These are phyloP conservation scores for Balaeniceps rex DNA, from an alignment of 2,113 vertebrate genomes.

Conservation along the genomic window DNA sequence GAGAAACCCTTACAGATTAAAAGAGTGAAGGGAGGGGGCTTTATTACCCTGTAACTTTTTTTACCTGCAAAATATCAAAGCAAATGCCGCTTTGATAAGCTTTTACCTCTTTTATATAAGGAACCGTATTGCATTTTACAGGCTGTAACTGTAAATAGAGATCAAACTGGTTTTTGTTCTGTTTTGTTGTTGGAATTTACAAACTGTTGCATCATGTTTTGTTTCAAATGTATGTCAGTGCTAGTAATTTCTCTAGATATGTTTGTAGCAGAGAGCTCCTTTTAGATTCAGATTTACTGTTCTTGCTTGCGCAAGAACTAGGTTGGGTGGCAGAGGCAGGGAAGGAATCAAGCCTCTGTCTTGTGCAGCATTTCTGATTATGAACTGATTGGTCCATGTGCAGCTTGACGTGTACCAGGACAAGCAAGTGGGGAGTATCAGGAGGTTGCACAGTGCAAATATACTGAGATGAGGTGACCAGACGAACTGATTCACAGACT, in stretches of 20 bases:
- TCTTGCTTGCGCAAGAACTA: background rate
- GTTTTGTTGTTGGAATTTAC: background rate
- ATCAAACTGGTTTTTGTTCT: background rate
- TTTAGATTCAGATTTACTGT: background rate
- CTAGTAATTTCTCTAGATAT: background rate
- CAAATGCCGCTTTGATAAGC: background rate
- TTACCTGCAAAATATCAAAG: background rate
- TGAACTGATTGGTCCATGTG: background rate
- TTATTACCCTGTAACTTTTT: background rate
- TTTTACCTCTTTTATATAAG: background rate
- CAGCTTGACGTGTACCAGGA: background rate
- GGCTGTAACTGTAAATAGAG: background rate
- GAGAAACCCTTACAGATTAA: background rate
- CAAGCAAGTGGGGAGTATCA: rapidly evolving
- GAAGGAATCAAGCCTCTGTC: background rate
- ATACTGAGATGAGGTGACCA: background rate
- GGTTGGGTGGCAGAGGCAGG: background rate
- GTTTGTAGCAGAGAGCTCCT: background rate
- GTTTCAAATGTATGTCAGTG: background rate
- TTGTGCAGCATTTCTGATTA: background rate
- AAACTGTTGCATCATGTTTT: background rate
- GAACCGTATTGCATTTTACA: background rate
- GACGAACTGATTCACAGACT: background rate
- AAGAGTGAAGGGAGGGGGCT: background rate
- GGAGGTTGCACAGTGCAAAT: background rate